These are phyloP conservation scores for Rhorus exstirpatorius DNA, from an alignment of 2,888 invertebrate genomes.

Conservation along the genomic window DNA sequence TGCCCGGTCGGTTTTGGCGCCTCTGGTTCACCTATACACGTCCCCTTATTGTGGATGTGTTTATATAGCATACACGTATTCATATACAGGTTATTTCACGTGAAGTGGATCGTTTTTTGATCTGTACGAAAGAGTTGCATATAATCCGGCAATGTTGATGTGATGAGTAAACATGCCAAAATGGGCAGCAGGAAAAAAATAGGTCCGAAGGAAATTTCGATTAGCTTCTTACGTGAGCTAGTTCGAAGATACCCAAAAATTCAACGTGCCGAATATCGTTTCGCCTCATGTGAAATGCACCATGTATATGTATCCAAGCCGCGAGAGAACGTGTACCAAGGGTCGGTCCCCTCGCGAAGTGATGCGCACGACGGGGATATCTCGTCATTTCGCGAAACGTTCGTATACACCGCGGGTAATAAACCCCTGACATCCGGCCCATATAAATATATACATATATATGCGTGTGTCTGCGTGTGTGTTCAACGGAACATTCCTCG, in stretches of 20 bases:
- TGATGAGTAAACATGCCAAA: no score
- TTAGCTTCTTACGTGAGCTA: background rate
- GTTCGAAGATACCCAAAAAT: background rate
- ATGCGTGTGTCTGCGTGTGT: background rate
- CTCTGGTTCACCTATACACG: constrained; percentile 41
- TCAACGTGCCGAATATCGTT: background rate
- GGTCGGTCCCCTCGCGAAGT: constrained; percentile 45
- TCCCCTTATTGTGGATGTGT: constrained; percentile 16
- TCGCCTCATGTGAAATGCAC: constrained; percentile 13
- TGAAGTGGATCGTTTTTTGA: background rate
- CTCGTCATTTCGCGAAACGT: constrained; percentile 70
- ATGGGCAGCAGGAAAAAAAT: background rate
- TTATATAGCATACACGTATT: constrained; percentile 14
- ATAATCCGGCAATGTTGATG: no score
- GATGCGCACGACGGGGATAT: constrained; percentile 64
- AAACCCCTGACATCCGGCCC: constrained; percentile 64
- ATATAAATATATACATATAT: constrained; percentile 24
- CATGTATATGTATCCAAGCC: constrained; percentile 13
- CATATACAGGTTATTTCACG: constrained; percentile 6
- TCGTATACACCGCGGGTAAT: constrained; percentile 67
- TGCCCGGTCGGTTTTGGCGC: constrained; percentile 59
- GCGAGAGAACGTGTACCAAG: constrained; percentile 23
- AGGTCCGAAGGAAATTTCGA: background rate
- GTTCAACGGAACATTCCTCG: constrained; percentile 23
- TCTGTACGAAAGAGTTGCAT: background rate